Percentiles rank a stretch among this genome's conserved stretches.
These are phyloP conservation scores for Monochamus alternatus DNA, from an alignment of 2,888 invertebrate genomes.

Conservation along the genomic window DNA sequence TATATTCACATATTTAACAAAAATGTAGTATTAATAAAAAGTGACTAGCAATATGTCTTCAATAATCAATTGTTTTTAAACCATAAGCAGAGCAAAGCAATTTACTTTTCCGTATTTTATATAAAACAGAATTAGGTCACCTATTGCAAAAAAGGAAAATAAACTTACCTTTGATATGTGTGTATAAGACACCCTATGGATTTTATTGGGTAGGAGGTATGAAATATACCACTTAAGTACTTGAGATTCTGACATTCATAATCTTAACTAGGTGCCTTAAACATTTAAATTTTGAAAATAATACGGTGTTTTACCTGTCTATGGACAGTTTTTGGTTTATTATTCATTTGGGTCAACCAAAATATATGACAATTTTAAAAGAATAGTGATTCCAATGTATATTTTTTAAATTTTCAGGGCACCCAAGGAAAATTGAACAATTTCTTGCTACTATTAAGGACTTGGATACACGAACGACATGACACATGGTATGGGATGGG, in stretches of 20 bases:
- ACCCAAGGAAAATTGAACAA: constrained; percentile 7
- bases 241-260: neutral
- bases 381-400: no score
- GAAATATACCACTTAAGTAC: neutral
- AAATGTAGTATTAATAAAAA: no score
- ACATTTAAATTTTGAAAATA: neutral
- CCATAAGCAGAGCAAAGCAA: no score
- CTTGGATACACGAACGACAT: constrained; percentile 9
- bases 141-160: no score
- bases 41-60: no score
- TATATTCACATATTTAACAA: neutral
- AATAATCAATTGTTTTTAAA: no score
- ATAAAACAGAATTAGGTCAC: no score
- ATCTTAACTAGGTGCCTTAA: neutral
- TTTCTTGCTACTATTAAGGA: neutral
- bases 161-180: no score
- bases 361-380: no score
- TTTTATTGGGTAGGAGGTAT: neutral
- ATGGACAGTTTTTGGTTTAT: no score
- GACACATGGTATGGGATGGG: constrained; percentile 1
- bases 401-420: constrained; percentile 1
- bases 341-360: no score
- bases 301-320: neutral
- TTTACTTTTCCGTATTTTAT: no score
- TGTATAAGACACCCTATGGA: neutral